A percentile compares a stretch with the other conserved stretches of the same genome.
These are phyloP conservation scores for Drosophila triauraria DNA, from an alignment of 1,140 invertebrate species.

Conservation along the genomic window DNA sequence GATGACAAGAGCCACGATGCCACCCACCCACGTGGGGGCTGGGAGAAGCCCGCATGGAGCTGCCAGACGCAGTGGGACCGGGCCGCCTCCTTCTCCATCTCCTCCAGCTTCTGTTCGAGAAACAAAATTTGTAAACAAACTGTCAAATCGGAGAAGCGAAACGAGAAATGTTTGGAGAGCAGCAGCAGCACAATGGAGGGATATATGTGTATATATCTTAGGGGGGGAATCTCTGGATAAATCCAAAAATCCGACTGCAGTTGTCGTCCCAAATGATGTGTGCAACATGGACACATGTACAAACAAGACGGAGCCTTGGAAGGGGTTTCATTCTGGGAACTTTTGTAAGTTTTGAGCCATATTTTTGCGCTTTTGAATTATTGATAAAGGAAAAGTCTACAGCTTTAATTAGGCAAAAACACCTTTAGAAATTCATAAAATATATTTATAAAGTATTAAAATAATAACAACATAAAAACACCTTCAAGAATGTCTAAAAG, in stretches of 20 bases:
- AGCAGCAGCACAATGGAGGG: constrained; percentile 31
- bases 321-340: background rate
- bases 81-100: background rate
- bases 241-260: constrained; percentile 48
- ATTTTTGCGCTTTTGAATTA: background rate
- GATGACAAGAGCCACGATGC: constrained; percentile 50
- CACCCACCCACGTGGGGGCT: constrained; percentile 6
- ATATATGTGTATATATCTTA: constrained; percentile 16
- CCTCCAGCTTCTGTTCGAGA: background rate
- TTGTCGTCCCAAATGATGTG: constrained; percentile 42
- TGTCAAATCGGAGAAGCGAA: constrained; percentile 57
- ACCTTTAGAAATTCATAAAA: background rate
- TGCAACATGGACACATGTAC: constrained; percentile 34
- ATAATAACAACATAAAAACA: no score
- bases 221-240: constrained; percentile 24
- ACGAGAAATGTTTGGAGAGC: constrained; percentile 52
- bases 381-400: background rate
- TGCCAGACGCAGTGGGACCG: constrained; percentile 57
- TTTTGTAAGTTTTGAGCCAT: background rate
- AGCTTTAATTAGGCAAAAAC: no score
- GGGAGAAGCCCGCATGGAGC: constrained; percentile 24
- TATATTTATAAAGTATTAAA: background rate
- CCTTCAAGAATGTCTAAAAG: no score
- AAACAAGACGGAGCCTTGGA: constrained; percentile 9
- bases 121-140: constrained; percentile 73